Conservation (phyloP, 2,888 invertebrate species). For the Microplitis deprimator region DNA sequence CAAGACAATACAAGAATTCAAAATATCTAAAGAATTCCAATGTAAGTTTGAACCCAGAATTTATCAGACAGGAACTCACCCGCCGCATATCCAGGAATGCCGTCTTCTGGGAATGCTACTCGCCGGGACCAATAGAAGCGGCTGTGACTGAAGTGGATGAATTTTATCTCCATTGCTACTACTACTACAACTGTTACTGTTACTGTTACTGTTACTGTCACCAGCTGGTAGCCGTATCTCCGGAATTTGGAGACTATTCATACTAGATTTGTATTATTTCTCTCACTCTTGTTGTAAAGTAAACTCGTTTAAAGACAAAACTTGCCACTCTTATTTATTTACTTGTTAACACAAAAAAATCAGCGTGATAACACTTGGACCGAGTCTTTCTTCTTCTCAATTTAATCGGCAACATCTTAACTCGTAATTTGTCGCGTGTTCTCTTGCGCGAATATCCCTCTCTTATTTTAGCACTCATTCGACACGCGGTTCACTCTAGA, state of each 20-base stretch:
- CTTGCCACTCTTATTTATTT: no score
- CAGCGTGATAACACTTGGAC: neutral
- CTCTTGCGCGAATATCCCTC: neutral
- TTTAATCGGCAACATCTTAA: slow-evolving; percentile 3
- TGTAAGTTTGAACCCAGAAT: neutral
- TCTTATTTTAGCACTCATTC: slow-evolving; percentile 8
- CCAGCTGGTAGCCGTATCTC: slow-evolving; percentile 77
- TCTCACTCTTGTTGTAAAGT: no score
- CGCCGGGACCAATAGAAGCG: slow-evolving; percentile 72
- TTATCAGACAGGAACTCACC: slow-evolving; percentile 74
- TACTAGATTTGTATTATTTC: slow-evolving; percentile 52
- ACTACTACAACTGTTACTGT: slow-evolving; percentile 62
- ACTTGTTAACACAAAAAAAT: neutral
- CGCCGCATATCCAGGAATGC: slow-evolving; percentile 84
- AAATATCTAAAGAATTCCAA: no score
- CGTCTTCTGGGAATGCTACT: slow-evolving; percentile 77
- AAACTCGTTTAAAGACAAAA: no score
- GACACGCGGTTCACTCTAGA: neutral
- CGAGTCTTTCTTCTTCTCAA: slow-evolving; percentile 3
- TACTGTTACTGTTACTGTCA: slow-evolving; percentile 70
- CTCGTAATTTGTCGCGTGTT: neutral
- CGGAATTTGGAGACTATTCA: slow-evolving; percentile 77
- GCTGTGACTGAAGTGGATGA: slow-evolving; percentile 38
- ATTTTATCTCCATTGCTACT: slow-evolving; percentile 22
- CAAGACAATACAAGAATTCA: no score